Evolutionary conservation across 2,888 invertebrate genomes (phyloP).

Genomic region (Graphium colonna): DNA sequence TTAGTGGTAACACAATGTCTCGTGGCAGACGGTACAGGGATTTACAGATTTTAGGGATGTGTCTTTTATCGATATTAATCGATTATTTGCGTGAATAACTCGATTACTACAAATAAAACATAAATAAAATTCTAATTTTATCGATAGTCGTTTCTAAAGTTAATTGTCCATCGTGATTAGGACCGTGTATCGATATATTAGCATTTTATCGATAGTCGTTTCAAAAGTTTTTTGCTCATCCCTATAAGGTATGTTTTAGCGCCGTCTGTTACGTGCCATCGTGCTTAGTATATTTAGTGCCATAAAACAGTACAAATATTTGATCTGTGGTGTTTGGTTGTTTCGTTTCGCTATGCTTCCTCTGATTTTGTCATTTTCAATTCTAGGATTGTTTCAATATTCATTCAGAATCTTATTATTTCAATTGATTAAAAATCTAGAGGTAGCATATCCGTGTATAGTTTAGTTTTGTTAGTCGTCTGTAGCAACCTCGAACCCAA

Average conservation of each 20-base stretch:
- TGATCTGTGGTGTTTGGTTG: slow-evolving; percentile 11
- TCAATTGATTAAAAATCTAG: not conserved
- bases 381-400: not conserved
- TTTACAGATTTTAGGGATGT: too few relatives aligned
- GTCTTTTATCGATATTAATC: too few relatives aligned
- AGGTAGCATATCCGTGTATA: slow-evolving; percentile 3
- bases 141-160: too few relatives aligned
- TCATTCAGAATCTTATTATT: not conserved
- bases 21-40: too few relatives aligned
- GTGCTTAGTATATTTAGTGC: slow-evolving; percentile 11
- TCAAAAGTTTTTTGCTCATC: not conserved
- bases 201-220: not conserved
- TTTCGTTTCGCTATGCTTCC: not conserved
- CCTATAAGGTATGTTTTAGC: too few relatives aligned
- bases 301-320: slow-evolving; percentile 26
- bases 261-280: too few relatives aligned
- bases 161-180: too few relatives aligned
- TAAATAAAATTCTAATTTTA: too few relatives aligned
- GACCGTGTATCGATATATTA: too few relatives aligned
- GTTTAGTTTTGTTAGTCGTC: slow-evolving; percentile 1
- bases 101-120: too few relatives aligned
- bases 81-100: too few relatives aligned
- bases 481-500: slow-evolving; percentile 12
- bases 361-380: slow-evolving; percentile 1
- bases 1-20: too few relatives aligned